phyloP scores from a whole-genome alignment of 64 coral and sea anemone species.

The Porites australiensis region DNA sequence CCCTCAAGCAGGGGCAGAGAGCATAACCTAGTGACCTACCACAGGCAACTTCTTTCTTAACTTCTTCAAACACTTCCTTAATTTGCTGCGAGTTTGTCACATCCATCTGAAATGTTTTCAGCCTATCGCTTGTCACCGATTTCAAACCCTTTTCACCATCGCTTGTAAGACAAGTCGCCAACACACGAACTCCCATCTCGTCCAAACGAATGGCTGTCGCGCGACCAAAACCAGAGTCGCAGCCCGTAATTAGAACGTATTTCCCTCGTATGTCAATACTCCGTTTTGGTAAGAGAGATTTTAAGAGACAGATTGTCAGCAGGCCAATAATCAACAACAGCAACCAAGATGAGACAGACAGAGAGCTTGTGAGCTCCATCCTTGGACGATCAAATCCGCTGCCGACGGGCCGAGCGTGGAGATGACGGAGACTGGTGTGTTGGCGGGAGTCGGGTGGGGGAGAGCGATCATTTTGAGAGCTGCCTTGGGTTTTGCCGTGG shows the following conservation, averaged over 20 bases:
- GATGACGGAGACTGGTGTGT: too few relatives aligned
- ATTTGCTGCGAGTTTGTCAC: constrained; percentile 62
- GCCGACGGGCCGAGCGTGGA: too few relatives aligned
- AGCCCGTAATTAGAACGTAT: constrained; percentile 76
- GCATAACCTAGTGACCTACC: neutral
- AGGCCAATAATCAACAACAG: constrained; percentile 4
- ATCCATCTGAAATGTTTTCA: constrained; percentile 56
- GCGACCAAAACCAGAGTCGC: constrained; percentile 76
- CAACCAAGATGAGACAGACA: neutral
- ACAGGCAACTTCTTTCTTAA: constrained; percentile 43
- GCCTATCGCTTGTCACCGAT: constrained; percentile 19
- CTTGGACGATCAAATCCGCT: too few relatives aligned
- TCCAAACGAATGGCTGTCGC: constrained; percentile 64
- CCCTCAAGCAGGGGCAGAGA: too few relatives aligned
- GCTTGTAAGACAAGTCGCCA: constrained; percentile 74
- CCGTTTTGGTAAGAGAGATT: neutral
- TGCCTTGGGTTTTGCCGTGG: too few relatives aligned
- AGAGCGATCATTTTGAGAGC: too few relatives aligned
- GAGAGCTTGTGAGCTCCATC: neutral
- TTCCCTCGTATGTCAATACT: constrained; percentile 50
- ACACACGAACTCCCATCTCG: constrained; percentile 55
- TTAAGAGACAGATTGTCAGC: neutral
- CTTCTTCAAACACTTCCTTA: constrained; percentile 51
- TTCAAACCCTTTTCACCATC: constrained; percentile 53
- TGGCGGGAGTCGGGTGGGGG: too few relatives aligned